These are phyloP conservation scores for Ptilodon capucinus DNA, from an alignment of 2,888 invertebrate species.

Conservation along the genomic window DNA sequence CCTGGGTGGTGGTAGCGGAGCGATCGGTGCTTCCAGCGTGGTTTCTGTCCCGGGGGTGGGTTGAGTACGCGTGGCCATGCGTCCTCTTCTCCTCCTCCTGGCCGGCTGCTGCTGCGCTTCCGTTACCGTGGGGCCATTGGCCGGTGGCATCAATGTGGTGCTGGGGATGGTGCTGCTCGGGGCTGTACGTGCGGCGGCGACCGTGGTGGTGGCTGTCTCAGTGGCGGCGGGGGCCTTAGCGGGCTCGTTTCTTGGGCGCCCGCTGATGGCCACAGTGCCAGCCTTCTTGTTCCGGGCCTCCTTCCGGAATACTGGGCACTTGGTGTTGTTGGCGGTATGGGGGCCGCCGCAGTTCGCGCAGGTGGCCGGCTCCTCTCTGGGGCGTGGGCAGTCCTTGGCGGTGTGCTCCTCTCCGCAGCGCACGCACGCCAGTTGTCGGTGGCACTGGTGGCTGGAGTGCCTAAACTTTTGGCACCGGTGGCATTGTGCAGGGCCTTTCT, in stretches of 20 bases:
- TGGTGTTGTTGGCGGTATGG: slow-evolving; percentile 11
- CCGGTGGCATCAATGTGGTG: slow-evolving; percentile 2
- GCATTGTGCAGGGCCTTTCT: slow-evolving; percentile 12
- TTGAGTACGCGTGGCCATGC: neutral
- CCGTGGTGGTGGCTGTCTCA: no score
- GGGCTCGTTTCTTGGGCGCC: neutral
- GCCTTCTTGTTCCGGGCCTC: slow-evolving; percentile 7
- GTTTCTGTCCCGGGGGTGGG: neutral
- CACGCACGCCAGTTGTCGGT: slow-evolving; percentile 8
- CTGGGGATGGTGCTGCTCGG: no score
- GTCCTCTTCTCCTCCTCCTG: neutral
- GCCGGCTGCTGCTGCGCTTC: neutral
- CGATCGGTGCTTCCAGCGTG: no score
- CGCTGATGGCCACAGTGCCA: slow-evolving; percentile 1
- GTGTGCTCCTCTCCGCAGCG: slow-evolving; percentile 8
- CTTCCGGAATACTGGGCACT: neutral
- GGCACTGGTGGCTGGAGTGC: slow-evolving; percentile 9
- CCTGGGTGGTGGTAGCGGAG: no score
- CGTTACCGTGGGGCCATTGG: neutral
- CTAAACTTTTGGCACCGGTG: slow-evolving; percentile 23
- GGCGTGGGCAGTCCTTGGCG: slow-evolving; percentile 8
- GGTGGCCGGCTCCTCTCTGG: slow-evolving; percentile 2
- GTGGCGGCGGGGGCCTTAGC: neutral
- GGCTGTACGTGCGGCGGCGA: neutral
- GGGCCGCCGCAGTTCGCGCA: slow-evolving; percentile 16